phyloP scores from a whole-genome alignment of 2,888 invertebrate species.

The Entomobrya proxima region DNA sequence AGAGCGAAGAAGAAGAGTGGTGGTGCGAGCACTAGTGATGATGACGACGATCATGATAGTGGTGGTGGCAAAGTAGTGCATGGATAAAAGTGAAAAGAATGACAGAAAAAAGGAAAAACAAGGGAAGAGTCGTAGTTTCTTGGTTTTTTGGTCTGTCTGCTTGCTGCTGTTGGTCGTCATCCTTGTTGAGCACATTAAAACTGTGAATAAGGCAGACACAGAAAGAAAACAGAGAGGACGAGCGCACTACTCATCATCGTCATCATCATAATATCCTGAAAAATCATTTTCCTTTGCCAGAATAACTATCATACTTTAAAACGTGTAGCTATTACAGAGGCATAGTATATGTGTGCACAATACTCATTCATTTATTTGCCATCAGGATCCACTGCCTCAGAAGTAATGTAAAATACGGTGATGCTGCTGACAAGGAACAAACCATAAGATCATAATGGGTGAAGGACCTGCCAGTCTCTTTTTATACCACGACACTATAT shows the following conservation, averaged over 20 bases:
- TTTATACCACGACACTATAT: background rate
- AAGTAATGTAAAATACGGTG: background rate
- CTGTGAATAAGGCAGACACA: slow-evolving; percentile 15
- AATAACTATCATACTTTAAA: no score
- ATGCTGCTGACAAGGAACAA: background rate
- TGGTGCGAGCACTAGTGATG: background rate
- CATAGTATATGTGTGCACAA: background rate
- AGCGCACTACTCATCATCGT: background rate
- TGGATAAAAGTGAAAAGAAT: slow-evolving; percentile 10
- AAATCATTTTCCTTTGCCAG: slow-evolving; percentile 4
- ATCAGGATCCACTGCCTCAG: background rate
- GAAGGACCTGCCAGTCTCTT: slow-evolving; percentile 13
- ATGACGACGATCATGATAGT: slow-evolving; percentile 6
- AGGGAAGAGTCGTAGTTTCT: background rate
- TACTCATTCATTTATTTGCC: background rate
- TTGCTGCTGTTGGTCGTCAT: background rate
- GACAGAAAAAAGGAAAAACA: background rate
- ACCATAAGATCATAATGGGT: background rate
- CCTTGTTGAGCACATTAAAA: slow-evolving; percentile 45
- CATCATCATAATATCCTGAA: slow-evolving; percentile 26
- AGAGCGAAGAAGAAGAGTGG: background rate
- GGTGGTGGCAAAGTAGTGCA: slow-evolving; percentile 6
- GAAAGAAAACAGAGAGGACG: slow-evolving; percentile 19
- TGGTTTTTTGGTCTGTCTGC: background rate
- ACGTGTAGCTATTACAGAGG: background rate